Base-by-base conservation (phyloP, 2,113 vertebrate species). In the Condylura cristata region DNA sequence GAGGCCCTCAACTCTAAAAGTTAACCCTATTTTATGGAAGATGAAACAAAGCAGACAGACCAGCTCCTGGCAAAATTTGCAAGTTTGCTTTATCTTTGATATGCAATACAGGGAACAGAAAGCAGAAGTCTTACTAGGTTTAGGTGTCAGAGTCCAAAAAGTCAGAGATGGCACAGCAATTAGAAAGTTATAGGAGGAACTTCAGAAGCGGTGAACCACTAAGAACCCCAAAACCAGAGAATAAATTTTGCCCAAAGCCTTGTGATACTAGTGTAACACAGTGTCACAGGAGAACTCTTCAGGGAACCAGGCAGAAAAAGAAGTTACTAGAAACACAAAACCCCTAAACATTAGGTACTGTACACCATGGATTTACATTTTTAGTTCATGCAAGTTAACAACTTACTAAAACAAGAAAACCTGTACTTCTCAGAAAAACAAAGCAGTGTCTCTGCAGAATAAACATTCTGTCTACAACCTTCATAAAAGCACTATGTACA, bases 251-350 rank as follows among this genome's bases (percentile, higher is more conserved):
- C 61, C 20, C 26, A 92, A 83, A 80, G 75, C 37, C 41, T 37
- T 24, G 10, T 79, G 53, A 81, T 66, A 61, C 10, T 30, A 65
- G 26, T 84, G 28, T n/a, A 37, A 68, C 39, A 44, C 6, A 34
- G 3, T 28, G 24, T 24, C 28, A 79, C 17, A 83, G 26, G n/a
- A 51, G 30, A 81, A 80, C 85, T 24, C 14, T 28, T 46, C 37
- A 86, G 37, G 12, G n/a, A 95, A 78, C 41, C 39, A 86, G n/a
- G 30, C n/a, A 74, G 30, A 82, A 86, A 95, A 88, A 61, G 18
- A 2, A 86, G 32, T 10, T 22, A 13, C 18, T 20, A 75, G 17
- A 90, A 84, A 70, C 18, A 39, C 30, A 86, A 51, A 91, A 71
- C 58, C 12, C 20, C 34, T 78, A 74, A 24, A 60, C 68, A 56